These are phyloP conservation scores for Danio choprae DNA, from an alignment of 2,797 vertebrate species.

Conservation along the genomic window DNA sequence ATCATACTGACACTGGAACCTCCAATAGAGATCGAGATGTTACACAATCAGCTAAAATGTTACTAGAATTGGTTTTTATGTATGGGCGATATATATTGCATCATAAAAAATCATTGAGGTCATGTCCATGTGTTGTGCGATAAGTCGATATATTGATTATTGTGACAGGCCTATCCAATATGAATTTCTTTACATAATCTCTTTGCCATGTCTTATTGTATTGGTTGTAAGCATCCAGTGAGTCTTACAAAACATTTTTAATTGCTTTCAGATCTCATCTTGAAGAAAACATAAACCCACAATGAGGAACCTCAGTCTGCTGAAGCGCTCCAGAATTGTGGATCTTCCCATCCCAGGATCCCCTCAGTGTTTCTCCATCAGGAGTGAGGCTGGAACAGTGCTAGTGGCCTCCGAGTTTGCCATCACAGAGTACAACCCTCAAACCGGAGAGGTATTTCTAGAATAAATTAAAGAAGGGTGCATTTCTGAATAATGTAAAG, in stretches of 20 bases:
- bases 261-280: slow-evolving; percentile 23
- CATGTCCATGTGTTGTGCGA: too few species aligned
- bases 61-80: too few species aligned
- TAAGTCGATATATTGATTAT: too few species aligned
- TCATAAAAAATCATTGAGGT: too few species aligned
- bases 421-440: slow-evolving; percentile 82
- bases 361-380: slow-evolving; percentile 81
- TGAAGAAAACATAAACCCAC: slow-evolving; percentile 16
- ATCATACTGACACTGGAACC: too few species aligned
- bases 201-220: background rate
- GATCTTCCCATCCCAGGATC: slow-evolving; percentile 72
- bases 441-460: slow-evolving; percentile 77
- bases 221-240: background rate
- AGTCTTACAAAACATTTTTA: background rate
- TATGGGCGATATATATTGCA: too few species aligned
- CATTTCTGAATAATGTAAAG: too few species aligned
- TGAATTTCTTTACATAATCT: background rate
- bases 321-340: slow-evolving; percentile 71
- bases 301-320: slow-evolving; percentile 91
- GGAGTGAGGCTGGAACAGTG: slow-evolving; percentile 76
- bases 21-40: too few species aligned
- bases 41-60: too few species aligned
- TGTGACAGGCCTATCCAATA: too few species aligned
- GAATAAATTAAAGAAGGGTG: background rate
- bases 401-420: slow-evolving; percentile 81